Conservation (phyloP, 1,140 invertebrate genomes). For the Tachypleus tridentatus region DNA sequence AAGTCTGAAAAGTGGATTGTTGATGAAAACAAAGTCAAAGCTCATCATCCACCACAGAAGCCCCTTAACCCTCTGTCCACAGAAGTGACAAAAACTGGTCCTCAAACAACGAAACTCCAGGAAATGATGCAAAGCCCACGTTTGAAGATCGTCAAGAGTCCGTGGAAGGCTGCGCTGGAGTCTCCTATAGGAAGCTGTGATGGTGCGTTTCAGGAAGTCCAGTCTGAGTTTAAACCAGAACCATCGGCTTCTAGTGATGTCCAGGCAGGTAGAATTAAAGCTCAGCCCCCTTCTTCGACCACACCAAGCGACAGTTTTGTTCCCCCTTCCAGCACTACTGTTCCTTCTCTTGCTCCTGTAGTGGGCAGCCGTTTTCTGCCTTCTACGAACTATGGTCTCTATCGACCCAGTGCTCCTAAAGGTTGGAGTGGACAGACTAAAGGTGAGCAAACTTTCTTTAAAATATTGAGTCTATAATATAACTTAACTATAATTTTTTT, state of each 20-base stretch:
- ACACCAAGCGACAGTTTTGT: conserved; percentile 10
- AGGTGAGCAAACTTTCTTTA: not conserved
- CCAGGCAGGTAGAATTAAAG: not conserved
- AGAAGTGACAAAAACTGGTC: too few relatives aligned
- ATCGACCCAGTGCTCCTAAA: conserved; percentile 19
- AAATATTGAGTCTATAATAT: too few relatives aligned
- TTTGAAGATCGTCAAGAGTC: conserved; percentile 50
- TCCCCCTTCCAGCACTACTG: not conserved
- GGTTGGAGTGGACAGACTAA: conserved; percentile 16
- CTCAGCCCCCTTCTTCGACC: too few relatives aligned
- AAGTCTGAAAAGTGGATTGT: conserved; percentile 76
- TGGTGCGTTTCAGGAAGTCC: conserved; percentile 46
- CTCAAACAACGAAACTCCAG: not conserved
- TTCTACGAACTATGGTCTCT: conserved; percentile 14
- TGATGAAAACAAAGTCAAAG: conserved; percentile 46
- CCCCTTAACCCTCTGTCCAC: too few relatives aligned
- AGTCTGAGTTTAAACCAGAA: not conserved
- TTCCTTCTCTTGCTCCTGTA: not conserved
- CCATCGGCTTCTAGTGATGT: not conserved
- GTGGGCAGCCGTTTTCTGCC: not conserved
- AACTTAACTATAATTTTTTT: too few relatives aligned
- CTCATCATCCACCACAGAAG: too few relatives aligned
- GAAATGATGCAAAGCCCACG: conserved; percentile 32
- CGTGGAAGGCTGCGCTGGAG: conserved; percentile 58
- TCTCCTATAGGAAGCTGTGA: conserved; percentile 49